phyloP scores from a whole-genome alignment of 2,888 invertebrate species.

The Metellina segmentata region DNA sequence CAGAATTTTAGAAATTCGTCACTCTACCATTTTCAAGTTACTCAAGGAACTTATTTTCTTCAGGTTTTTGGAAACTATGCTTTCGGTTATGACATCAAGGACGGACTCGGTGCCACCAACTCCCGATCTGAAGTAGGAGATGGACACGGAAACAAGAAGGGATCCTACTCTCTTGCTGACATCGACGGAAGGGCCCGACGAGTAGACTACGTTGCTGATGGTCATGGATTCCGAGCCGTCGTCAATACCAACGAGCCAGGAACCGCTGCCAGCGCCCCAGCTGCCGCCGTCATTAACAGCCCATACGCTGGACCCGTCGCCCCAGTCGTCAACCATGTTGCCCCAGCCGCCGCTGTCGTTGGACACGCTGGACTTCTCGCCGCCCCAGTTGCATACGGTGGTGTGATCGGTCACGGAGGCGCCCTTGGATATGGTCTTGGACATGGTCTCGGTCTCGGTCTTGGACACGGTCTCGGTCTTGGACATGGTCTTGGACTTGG shows the following conservation, averaged over 20 bases:
- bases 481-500: conserved; percentile 37
- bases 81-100: conserved; percentile 76
- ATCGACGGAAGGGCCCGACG: conserved; percentile 72
- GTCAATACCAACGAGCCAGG: conserved; percentile 71
- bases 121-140: conserved; percentile 76
- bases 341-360: conserved; percentile 16
- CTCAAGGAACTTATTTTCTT: neutral
- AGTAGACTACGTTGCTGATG: conserved; percentile 75
- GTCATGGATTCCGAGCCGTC: conserved; percentile 61
- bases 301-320: conserved; percentile 46
- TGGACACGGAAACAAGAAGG: conserved; percentile 74
- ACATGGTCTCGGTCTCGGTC: conserved; percentile 34
- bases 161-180: conserved; percentile 74
- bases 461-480: conserved; percentile 21
- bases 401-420: conserved; percentile 21
- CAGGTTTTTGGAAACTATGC: conserved; percentile 63
- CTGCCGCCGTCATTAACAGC: conserved; percentile 42
- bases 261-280: conserved; percentile 61
- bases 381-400: conserved; percentile 26
- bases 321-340: conserved; percentile 27
- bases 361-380: neutral
- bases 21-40: too few relatives aligned
- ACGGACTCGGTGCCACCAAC: conserved; percentile 75
- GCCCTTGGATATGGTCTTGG: neutral
- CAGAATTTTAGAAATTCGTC: too few relatives aligned